Percentiles rank a stretch among this genome's conserved stretches.
These are phyloP conservation scores for Salminus brasiliensis DNA, from an alignment of 2,113 vertebrate genomes.

Conservation along the genomic window DNA sequence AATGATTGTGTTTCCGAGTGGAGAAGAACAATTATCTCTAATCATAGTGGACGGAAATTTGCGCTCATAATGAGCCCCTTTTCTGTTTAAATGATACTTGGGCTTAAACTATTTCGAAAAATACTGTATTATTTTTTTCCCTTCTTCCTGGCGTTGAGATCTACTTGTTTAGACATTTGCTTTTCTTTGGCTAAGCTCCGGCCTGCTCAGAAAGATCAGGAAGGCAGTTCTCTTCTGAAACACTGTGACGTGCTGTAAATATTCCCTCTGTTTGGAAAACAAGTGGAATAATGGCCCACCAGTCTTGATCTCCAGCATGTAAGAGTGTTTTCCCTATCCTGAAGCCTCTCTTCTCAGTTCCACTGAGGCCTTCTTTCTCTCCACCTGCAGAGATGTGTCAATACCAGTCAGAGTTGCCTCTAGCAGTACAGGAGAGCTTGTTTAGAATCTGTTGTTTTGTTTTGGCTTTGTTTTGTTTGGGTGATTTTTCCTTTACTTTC, in stretches of 20 bases:
- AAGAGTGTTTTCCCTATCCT: neutral
- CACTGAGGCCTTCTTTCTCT: neutral
- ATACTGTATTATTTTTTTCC: neutral
- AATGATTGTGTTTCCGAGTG: constrained; percentile 25
- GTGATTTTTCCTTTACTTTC: neutral
- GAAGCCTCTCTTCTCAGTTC: neutral
- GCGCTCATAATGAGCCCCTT: constrained; percentile 4
- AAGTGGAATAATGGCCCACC: neutral
- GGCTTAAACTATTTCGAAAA: neutral
- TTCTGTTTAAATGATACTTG: constrained; percentile 2
- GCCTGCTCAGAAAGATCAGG: too few species aligned
- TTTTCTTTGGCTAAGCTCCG: neutral
- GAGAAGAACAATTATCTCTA: constrained; percentile 21
- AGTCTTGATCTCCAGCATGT: neutral
- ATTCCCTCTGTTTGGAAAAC: neutral
- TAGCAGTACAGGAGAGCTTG: neutral
- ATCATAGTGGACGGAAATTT: constrained; percentile 7
- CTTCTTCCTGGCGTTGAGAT: neutral
- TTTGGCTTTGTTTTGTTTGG: constrained; percentile 1
- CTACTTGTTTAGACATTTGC: neutral
- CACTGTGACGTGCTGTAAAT: too few species aligned
- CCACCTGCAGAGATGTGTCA: neutral
- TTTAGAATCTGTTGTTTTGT: neutral
- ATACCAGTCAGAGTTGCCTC: neutral
- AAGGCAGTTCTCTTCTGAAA: too few species aligned